A percentile compares a stretch with the other conserved stretches of the same genome.
Evolutionary conservation across 2,797 vertebrate species (phyloP).

Genomic region (Cirrhinus molitorella): DNA sequence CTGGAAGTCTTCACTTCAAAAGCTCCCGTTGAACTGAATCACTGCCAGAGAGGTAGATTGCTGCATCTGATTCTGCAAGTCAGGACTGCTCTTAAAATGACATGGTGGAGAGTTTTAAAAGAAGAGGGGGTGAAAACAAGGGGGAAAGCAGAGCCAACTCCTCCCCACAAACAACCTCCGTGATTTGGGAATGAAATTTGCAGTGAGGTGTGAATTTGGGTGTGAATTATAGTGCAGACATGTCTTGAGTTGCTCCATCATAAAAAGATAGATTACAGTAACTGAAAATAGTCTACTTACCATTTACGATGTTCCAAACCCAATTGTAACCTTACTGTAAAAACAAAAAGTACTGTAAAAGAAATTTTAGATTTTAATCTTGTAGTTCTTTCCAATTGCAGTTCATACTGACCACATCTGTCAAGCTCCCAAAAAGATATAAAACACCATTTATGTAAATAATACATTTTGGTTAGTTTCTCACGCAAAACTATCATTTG

Average conservation of each 20-base stretch:
- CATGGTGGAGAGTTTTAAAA: not conserved
- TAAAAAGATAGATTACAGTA: too few species aligned
- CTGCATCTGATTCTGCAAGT: constrained; percentile 47
- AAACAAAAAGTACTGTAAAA: too few species aligned
- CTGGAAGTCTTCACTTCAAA: constrained; percentile 12
- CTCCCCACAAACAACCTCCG: constrained; percentile 52
- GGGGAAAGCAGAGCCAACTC: constrained; percentile 46
- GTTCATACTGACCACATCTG: too few species aligned
- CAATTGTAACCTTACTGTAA: too few species aligned
- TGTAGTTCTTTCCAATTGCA: not conserved
- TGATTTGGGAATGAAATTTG: constrained; percentile 2
- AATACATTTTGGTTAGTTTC: not conserved
- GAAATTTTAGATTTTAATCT: too few species aligned
- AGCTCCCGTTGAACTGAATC: constrained; percentile 35
- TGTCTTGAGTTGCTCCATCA: not conserved
- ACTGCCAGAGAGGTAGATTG: constrained; percentile 20
- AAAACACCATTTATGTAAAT: not conserved
- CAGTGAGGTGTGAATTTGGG: not conserved
- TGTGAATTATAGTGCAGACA: constrained; percentile 12
- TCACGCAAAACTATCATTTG: not conserved
- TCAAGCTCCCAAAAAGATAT: not conserved
- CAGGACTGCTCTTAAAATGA: constrained; percentile 52
- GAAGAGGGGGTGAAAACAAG: constrained; percentile 5
- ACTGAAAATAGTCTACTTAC: too few species aligned
- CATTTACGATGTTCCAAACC: too few species aligned